Conservation (phyloP, 92 coral and sea anemone species). For the Actinernus sp. region DNA sequence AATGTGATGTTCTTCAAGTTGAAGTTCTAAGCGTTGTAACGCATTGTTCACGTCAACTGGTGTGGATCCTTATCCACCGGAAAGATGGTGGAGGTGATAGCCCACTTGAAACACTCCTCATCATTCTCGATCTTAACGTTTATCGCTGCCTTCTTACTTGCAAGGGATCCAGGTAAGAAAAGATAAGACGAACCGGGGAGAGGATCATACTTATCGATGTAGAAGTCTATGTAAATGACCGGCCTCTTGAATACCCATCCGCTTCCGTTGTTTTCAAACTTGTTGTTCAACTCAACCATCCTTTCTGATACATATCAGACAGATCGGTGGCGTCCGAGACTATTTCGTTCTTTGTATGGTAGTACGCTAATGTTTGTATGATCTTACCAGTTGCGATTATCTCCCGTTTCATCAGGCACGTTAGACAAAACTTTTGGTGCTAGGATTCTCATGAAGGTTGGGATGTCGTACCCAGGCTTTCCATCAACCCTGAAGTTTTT, state of each 20-base stretch:
- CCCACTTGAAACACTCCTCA: slow-evolving; percentile 62
- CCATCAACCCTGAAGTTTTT: slow-evolving; percentile 30
- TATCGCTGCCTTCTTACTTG: slow-evolving; percentile 33
- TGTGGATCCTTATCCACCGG: slow-evolving; percentile 24
- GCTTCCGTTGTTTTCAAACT: slow-evolving; percentile 30
- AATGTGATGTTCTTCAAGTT: slow-evolving; percentile 31
- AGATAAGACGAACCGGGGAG: slow-evolving; percentile 43
- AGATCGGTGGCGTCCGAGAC: slow-evolving; percentile 46
- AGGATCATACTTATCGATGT: slow-evolving; percentile 31
- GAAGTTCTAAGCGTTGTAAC: slow-evolving; percentile 22
- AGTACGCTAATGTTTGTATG: slow-evolving; percentile 6
- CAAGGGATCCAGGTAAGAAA: slow-evolving; percentile 3
- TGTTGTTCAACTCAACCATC: slow-evolving; percentile 13
- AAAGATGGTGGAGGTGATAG: slow-evolving; percentile 42
- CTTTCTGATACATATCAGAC: slow-evolving; percentile 8
- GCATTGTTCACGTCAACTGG: slow-evolving; percentile 19
- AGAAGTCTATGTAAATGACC: slow-evolving; percentile 26
- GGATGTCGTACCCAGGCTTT: slow-evolving; percentile 2
- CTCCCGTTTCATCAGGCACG: slow-evolving; percentile 23
- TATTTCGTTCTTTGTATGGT: slow-evolving; percentile 6
- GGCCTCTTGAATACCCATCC: slow-evolving; percentile 34
- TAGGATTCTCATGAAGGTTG: slow-evolving; percentile 6
- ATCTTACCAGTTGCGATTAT: slow-evolving; percentile 17
- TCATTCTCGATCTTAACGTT: slow-evolving; percentile 56
- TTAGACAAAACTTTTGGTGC: slow-evolving; percentile 14